A percentile compares a stretch with the other conserved stretches of the same genome.
These are phyloP conservation scores for Novumbra hubbsi DNA, from an alignment of 2,797 vertebrate species.

Conservation along the genomic window DNA sequence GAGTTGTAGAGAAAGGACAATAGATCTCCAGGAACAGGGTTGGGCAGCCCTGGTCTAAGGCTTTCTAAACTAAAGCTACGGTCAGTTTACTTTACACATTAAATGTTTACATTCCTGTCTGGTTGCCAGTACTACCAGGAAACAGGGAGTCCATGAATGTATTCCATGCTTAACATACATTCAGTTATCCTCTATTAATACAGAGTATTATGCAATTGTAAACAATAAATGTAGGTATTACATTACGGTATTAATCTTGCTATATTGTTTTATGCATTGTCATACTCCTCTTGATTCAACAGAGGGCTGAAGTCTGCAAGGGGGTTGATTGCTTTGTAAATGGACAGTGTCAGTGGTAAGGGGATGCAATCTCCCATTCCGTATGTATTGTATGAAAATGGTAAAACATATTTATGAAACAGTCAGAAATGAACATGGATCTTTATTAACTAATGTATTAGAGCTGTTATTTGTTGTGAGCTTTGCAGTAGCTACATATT, in stretches of 20 bases:
- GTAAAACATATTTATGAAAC: background rate
- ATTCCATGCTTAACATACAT: background rate
- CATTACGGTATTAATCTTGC: background rate
- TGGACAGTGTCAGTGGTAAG: slow-evolving; percentile 43
- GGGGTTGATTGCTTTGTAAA: slow-evolving; percentile 6
- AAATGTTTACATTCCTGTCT: background rate
- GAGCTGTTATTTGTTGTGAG: background rate
- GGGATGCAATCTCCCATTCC: background rate
- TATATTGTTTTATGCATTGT: background rate
- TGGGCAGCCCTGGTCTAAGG: too few relatives aligned
- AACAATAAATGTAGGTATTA: too few relatives aligned
- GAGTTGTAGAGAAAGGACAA: too few relatives aligned
- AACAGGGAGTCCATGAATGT: background rate
- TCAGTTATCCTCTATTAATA: background rate
- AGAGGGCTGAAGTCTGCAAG: background rate
- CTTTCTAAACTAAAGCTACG: background rate
- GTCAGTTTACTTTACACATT: background rate
- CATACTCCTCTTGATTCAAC: slow-evolving; percentile 3
- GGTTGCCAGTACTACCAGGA: background rate
- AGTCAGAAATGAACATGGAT: background rate
- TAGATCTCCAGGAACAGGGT: too few relatives aligned
- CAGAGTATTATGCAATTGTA: background rate
- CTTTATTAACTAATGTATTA: background rate
- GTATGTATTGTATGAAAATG: background rate
- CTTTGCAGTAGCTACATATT: too few relatives aligned